Evolutionary conservation across 2,113 vertebrate species (phyloP).

Genomic region (Brachyistius frenatus): DNA sequence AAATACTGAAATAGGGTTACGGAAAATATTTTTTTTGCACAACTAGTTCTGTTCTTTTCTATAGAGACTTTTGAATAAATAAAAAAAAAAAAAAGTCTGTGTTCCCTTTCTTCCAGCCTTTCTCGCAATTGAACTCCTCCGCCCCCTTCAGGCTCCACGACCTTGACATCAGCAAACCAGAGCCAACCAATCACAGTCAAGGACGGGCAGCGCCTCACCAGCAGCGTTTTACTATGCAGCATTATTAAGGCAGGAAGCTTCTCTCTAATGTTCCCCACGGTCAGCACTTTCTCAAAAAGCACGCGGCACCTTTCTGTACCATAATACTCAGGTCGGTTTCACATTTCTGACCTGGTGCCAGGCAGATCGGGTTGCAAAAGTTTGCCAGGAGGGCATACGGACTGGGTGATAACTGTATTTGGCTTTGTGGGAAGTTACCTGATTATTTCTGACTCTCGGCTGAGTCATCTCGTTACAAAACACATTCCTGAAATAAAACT

Average conservation of each 20-base stretch:
- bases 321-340: constrained; percentile 1
- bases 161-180: neutral
- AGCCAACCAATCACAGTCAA: no score
- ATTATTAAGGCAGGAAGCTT: neutral
- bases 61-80: no score
- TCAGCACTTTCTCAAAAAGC: constrained; percentile 22
- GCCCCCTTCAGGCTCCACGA: neutral
- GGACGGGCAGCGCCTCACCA: neutral
- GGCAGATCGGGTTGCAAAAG: constrained; percentile 13
- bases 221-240: constrained; percentile 5
- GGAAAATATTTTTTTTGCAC: no score
- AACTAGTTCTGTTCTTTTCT: no score
- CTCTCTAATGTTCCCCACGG: constrained; percentile 4
- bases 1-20: no score
- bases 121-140: neutral
- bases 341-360: constrained; percentile 17
- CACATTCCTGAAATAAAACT: no score
- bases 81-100: no score
- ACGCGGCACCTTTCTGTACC: neutral
- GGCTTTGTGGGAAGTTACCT: neutral
- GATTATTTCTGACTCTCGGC: neutral
- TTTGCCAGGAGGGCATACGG: constrained; percentile 9
- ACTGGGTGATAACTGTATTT: neutral
- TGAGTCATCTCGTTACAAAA: no score
- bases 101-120: no score